Evolutionary conservation across 2,113 vertebrate genomes (phyloP), one percentile per base, ranked within the genome.

Genomic region (Cryptomyrus ogoouensis): DNA sequence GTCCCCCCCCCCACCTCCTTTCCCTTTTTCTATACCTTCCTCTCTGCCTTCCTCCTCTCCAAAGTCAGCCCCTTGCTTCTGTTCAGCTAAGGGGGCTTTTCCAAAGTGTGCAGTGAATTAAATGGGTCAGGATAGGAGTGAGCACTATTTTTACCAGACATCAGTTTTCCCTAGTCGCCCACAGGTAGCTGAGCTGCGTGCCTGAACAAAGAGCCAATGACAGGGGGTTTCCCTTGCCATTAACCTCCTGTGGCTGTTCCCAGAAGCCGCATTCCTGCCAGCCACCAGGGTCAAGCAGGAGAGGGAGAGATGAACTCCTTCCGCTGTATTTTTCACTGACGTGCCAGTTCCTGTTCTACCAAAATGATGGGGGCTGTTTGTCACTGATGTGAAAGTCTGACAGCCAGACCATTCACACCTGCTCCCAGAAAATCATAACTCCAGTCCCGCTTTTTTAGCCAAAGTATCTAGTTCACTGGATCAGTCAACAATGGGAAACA

Each of bases 71-170:
- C 70, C 46, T 47, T 80, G 24, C 70, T n/a, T 47, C 83, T 10
- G 47, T n/a, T 89, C 91, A 90, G 91, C 94, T 95, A 93, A 88
- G 92, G 90, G 94, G 94, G 93, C 93, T 95, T 94, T 94, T 93
- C 91, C 94, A 86, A 89, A 93, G 91, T 93, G 89, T 92, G 90
- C 90, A 49, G 93, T 94, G 95, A 94, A 95, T 94, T 95, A 96
- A 96, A 94, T 96, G 94, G 95, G 96, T 94, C 96, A 95, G 94
- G 92, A 94, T 93, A 88, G 92, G 70, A 91, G 91, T 93, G 93
- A 93, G 90, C 93, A 93, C 95, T 95, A 95, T 95, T 96, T 95
- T 95, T 95, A 96, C 94, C 95, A 93, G 91, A 94, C 94, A 94
- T 92, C 94, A 95, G 95, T 95, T 95, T 95, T 92, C 92, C 93